A percentile compares a stretch with the other conserved stretches of the same genome.
phyloP scores from a whole-genome alignment of 2,888 invertebrate genomes.

The Blastobasis lacticolella region DNA sequence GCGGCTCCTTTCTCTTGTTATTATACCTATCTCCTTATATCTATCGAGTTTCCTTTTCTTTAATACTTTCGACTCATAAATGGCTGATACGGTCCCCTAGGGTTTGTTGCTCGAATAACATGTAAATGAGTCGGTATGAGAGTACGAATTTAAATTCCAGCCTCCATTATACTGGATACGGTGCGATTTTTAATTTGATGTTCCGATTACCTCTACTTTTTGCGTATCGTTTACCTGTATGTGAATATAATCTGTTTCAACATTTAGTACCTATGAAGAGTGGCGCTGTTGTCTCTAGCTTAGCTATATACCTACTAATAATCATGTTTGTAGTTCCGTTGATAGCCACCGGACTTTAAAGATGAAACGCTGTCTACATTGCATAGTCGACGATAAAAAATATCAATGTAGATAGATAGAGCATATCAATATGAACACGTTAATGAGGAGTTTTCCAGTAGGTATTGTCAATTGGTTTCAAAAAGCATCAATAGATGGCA shows the following conservation, averaged over 20 bases:
- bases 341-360: too few relatives aligned
- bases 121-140: constrained; percentile 64
- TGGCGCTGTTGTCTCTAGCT: too few relatives aligned
- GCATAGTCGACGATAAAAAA: background rate
- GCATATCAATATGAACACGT: constrained; percentile 4
- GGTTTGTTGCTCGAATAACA: constrained; percentile 69
- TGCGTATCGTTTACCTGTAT: too few relatives aligned
- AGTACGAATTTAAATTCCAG: constrained; percentile 55
- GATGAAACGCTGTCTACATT: too few relatives aligned
- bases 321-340: too few relatives aligned
- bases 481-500: too few relatives aligned
- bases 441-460: too few relatives aligned
- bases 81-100: constrained; percentile 70
- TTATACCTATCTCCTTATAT: constrained; percentile 65
- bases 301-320: too few relatives aligned
- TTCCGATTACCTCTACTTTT: background rate
- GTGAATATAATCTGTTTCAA: too few relatives aligned
- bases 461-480: too few relatives aligned
- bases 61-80: constrained; percentile 73
- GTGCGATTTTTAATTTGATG: constrained; percentile 3
- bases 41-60: constrained; percentile 69
- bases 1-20: constrained; percentile 64
- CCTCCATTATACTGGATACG: constrained; percentile 2
- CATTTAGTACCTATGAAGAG: too few relatives aligned
- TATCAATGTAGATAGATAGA: background rate